Conservation (phyloP, 1,140 invertebrate genomes). For the Eueides isabella region DNA sequence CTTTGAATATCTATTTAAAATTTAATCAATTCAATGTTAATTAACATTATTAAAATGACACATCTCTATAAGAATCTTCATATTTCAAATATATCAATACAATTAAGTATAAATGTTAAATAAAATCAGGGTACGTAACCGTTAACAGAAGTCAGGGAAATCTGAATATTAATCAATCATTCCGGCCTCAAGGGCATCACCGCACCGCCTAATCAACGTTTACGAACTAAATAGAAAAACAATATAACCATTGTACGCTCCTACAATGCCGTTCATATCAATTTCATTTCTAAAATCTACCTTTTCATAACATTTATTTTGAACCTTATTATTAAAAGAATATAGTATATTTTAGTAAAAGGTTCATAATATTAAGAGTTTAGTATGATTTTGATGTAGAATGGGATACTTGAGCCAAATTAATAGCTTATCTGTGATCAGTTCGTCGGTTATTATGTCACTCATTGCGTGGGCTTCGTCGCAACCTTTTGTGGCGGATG, state of each 20-base stretch:
- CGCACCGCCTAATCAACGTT: constrained; percentile 49
- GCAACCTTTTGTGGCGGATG: constrained; percentile 44
- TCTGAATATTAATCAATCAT: constrained; percentile 59
- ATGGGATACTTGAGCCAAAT: constrained; percentile 75
- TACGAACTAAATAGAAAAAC: constrained; percentile 56
- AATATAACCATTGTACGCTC: constrained; percentile 62
- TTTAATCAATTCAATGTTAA: too few relatives aligned
- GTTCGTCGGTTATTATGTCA: constrained; percentile 71
- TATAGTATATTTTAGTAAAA: constrained; percentile 29
- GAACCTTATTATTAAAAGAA: constrained; percentile 17
- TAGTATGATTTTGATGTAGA: constrained; percentile 59
- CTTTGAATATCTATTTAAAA: too few relatives aligned
- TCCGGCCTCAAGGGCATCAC: constrained; percentile 50
- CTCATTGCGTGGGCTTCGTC: constrained; percentile 57
- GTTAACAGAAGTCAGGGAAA: constrained; percentile 37
- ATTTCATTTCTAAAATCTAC: constrained; percentile 49
- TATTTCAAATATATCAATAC: not conserved
- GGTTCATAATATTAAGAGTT: constrained; percentile 34
- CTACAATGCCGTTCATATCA: constrained; percentile 65
- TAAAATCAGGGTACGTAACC: not conserved
- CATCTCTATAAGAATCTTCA: too few relatives aligned
- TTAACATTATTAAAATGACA: not conserved
- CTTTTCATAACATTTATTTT: constrained; percentile 12
- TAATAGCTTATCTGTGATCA: constrained; percentile 75
- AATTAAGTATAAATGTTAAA: not conserved